phyloP scores from a whole-genome alignment of 2,888 invertebrate genomes.

The Lamellibrachia columna region DNA sequence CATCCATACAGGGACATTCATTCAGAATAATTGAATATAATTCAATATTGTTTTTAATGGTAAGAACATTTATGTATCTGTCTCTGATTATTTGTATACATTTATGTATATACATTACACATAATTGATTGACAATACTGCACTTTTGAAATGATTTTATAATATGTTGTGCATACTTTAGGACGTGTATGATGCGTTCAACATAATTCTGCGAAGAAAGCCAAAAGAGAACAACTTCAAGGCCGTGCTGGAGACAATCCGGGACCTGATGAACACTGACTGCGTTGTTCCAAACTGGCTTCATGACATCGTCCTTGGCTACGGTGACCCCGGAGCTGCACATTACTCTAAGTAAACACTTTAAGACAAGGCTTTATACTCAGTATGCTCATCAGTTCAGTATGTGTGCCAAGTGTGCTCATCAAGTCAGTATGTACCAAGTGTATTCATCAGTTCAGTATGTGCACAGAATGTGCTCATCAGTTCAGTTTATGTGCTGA shows the following conservation, averaged over 20 bases:
- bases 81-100: too few species aligned
- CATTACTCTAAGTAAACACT: constrained; percentile 79
- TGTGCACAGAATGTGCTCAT: background rate
- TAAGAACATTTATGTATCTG: too few species aligned
- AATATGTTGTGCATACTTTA: constrained; percentile 36
- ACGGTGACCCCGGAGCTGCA: constrained; percentile 96
- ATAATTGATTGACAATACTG: background rate
- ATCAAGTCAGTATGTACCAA: background rate
- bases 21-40: too few species aligned
- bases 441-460: background rate
- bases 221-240: constrained; percentile 99
- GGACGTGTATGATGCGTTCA: constrained; percentile 77
- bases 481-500: too few species aligned
- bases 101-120: too few species aligned
- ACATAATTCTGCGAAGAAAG: constrained; percentile 96
- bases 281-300: constrained; percentile 69
- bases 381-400: background rate
- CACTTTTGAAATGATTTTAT: background rate
- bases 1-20: background rate
- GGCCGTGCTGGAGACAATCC: constrained; percentile 96
- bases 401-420: background rate
- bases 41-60: too few species aligned
- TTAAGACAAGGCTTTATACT: background rate
- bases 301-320: constrained; percentile 87
- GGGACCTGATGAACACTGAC: constrained; percentile 95